phyloP scores from a whole-genome alignment of 2,797 vertebrate species.

The Cyclura pinguis region DNA sequence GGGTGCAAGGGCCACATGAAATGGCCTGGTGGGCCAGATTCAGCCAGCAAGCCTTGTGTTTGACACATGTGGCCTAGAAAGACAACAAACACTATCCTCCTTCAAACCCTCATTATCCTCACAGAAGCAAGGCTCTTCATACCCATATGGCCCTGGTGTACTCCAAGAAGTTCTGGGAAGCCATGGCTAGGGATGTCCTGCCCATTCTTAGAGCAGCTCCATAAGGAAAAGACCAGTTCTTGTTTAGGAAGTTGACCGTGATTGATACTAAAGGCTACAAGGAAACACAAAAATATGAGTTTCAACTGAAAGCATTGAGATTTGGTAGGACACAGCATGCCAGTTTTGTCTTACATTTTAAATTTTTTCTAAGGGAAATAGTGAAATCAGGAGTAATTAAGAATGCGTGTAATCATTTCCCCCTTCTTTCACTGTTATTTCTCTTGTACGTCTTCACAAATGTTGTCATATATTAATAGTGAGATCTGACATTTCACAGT shows the following conservation, averaged over 20 bases:
- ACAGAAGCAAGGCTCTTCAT: background rate
- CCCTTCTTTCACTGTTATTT: background rate
- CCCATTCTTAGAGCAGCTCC: background rate
- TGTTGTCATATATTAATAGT: background rate
- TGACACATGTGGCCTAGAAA: too few species aligned
- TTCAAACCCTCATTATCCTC: background rate
- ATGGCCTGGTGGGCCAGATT: too few species aligned
- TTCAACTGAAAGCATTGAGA: slow-evolving; percentile 27
- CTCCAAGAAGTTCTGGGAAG: slow-evolving; percentile 22
- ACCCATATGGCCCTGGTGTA: background rate
- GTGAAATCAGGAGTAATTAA: background rate
- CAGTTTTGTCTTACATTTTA: background rate
- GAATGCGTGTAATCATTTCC: background rate
- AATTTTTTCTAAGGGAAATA: background rate
- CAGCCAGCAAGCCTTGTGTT: too few species aligned
- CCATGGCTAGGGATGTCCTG: background rate
- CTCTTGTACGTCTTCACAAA: background rate
- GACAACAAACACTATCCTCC: too few species aligned
- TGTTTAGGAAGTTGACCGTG: background rate
- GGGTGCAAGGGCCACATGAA: too few species aligned
- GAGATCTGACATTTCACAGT: background rate
- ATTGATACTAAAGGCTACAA: slow-evolving; percentile 15
- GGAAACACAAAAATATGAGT: slow-evolving; percentile 37
- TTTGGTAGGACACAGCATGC: background rate
- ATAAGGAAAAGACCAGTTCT: background rate